A percentile compares a stretch with the other conserved stretches of the same genome.
phyloP scores from a whole-genome alignment of 2,797 vertebrate species.

The Alauda arvensis region DNA sequence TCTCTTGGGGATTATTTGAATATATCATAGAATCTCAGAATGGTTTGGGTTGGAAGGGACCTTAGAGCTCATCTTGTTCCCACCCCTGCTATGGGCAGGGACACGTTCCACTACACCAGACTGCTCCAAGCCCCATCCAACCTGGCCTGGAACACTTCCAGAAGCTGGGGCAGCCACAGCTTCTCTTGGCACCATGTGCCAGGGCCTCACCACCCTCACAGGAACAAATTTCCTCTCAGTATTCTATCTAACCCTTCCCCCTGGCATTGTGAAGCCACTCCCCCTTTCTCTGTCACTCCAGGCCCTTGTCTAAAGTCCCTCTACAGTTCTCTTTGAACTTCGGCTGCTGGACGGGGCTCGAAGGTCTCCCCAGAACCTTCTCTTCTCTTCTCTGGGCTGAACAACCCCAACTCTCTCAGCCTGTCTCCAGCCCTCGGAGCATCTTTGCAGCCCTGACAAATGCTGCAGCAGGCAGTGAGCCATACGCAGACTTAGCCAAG shows the following conservation, averaged over 20 bases:
- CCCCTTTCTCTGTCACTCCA: neutral
- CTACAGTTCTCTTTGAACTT: neutral
- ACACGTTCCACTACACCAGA: rapidly evolving
- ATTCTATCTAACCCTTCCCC: neutral
- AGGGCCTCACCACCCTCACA: neutral
- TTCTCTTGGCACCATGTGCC: neutral
- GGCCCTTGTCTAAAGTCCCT: neutral
- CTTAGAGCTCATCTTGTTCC: neutral
- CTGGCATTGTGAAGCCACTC: neutral
- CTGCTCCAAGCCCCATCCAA: neutral
- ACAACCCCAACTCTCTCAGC: neutral
- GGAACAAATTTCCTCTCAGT: neutral
- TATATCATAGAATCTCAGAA: neutral
- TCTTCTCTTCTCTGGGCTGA: neutral
- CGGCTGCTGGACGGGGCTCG: neutral
- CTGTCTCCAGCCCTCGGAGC: neutral
- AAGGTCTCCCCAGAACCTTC: neutral
- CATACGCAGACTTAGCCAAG: neutral
- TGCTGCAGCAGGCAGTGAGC: neutral
- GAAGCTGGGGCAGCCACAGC: neutral
- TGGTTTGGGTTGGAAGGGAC: neutral
- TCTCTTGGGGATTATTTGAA: neutral
- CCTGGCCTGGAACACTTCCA: neutral
- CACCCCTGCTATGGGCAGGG: neutral
- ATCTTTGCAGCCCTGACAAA: neutral